Evolutionary conservation across 2,797 vertebrate genomes (phyloP).

Genomic region (Arctocebus calabarensis): DNA sequence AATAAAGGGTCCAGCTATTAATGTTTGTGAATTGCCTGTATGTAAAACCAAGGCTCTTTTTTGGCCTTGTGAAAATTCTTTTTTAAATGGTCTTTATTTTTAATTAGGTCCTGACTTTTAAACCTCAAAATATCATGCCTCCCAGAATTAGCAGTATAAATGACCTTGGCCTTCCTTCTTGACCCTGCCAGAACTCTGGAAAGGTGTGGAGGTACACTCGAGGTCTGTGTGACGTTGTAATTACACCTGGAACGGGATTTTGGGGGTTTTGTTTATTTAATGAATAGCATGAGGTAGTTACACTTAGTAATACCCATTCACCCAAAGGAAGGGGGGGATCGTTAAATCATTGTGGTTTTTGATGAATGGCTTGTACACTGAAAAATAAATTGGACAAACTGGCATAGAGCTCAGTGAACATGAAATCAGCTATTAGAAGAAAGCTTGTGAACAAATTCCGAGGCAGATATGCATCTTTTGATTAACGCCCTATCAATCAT

Average conservation of each 20-base stretch:
- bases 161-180: not conserved
- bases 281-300: conserved; percentile 87
- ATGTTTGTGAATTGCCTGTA: not conserved
- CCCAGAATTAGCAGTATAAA: not conserved
- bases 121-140: not conserved
- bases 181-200: not conserved
- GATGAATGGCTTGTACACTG: conserved; percentile 93
- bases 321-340: conserved; percentile 85
- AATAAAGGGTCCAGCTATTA: not conserved
- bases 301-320: conserved; percentile 88
- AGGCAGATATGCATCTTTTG: conserved; percentile 96
- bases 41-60: not conserved
- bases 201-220: not conserved
- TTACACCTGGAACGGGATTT: conserved; percentile 52
- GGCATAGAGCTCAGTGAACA: conserved; percentile 93
- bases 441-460: conserved; percentile 94
- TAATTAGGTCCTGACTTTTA: conserved; percentile 22
- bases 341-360: conserved; percentile 91
- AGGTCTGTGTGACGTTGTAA: conserved; percentile 75
- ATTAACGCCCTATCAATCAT: conserved; percentile 96
- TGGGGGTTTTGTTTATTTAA: conserved; percentile 83
- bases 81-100: not conserved
- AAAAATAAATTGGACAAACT: conserved; percentile 95
- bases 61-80: not conserved
- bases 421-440: conserved; percentile 95